Conservation (phyloP, 2,113 vertebrate genomes). For the Xenotilapia caudafasciata region DNA sequence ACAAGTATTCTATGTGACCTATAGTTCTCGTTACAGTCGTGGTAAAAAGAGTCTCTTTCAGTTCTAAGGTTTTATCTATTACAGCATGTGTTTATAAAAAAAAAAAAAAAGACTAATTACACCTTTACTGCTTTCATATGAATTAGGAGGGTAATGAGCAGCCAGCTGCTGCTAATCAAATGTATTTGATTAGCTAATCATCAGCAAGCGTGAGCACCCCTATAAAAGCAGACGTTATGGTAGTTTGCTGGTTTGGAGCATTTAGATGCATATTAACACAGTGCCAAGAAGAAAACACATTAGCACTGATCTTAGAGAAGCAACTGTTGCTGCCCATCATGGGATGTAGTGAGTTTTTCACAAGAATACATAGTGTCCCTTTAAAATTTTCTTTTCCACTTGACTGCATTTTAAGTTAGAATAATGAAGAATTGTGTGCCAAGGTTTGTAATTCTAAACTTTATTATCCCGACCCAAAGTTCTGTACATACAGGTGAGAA, state of each 20-base stretch:
- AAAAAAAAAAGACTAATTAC: neutral
- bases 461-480: accelerated
- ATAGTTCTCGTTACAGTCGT: neutral
- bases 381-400: neutral
- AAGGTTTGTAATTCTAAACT: neutral
- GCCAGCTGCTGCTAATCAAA: neutral
- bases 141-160: neutral
- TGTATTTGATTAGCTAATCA: neutral
- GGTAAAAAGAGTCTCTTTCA: neutral
- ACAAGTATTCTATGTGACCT: neutral
- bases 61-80: neutral
- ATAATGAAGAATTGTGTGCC: neutral
- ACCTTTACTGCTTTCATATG: neutral
- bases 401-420: neutral
- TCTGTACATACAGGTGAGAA: neutral
- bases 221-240: neutral
- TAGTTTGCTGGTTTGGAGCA: neutral
- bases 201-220: neutral
- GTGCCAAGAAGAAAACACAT: neutral
- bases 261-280: neutral
- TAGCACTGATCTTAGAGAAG: neutral
- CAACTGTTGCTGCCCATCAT: neutral
- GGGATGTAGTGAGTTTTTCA: neutral
- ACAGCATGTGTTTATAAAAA: neutral
- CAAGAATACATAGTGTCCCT: neutral